phyloP scores from a whole-genome alignment of 2,797 vertebrate genomes.

The Dromococcyx pavoninus region DNA sequence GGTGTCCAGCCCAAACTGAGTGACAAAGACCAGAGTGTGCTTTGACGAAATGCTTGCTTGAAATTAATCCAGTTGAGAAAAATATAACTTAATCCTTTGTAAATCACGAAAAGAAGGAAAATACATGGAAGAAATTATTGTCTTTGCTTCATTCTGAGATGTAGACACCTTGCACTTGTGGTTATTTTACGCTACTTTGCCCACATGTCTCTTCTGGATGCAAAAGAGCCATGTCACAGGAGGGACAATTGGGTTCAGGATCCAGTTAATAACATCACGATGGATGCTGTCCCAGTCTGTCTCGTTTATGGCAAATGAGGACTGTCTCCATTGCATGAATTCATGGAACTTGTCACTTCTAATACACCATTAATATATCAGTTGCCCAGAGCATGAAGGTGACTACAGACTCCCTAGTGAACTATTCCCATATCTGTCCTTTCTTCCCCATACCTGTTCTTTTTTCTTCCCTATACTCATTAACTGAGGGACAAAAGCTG shows the following conservation, averaged over 20 bases:
- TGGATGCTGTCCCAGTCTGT: background rate
- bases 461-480: background rate
- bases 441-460: background rate
- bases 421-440: background rate
- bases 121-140: background rate
- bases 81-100: background rate
- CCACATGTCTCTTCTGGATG: background rate
- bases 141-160: background rate
- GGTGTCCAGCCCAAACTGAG: background rate
- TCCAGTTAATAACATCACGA: background rate
- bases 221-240: background rate
- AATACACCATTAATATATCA: background rate
- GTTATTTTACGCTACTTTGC: background rate
- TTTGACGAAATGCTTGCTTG: background rate
- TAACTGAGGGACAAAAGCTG: background rate
- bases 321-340: background rate
- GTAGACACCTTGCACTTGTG: background rate
- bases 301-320: background rate
- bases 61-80: background rate
- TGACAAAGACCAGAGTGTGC: accelerated
- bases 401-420: background rate
- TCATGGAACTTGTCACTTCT: background rate
- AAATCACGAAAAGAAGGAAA: background rate
- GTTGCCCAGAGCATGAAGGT: background rate
- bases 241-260: background rate